phyloP scores from a whole-genome alignment of 2,888 invertebrate species.

The Diaphora mendica region DNA sequence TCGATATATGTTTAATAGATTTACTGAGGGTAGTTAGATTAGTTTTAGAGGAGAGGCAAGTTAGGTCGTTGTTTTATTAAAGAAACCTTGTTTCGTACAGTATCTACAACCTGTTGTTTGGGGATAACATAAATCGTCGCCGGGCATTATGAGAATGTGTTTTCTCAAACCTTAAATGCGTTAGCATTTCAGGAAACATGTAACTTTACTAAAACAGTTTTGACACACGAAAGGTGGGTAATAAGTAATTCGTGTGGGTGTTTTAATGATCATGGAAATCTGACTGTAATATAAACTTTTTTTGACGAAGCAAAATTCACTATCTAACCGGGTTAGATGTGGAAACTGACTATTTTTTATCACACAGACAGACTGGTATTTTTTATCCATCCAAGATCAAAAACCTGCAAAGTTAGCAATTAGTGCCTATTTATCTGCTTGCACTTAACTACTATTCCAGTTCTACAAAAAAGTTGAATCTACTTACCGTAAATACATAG shows the following conservation, averaged over 20 bases:
- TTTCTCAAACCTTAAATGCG: neutral
- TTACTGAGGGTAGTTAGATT: slow-evolving; percentile 50
- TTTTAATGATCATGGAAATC: neutral
- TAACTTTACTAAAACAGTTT: neutral
- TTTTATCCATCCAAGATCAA: too few relatives aligned
- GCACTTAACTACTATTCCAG: neutral
- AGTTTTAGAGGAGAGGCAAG: slow-evolving; percentile 40
- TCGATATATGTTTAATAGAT: slow-evolving; percentile 73
- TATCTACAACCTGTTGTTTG: neutral
- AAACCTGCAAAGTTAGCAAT: too few relatives aligned
- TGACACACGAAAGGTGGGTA: neutral
- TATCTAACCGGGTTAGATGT: too few relatives aligned
- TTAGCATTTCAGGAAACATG: neutral
- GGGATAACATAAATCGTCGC: neutral
- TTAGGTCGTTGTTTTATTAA: slow-evolving; percentile 26
- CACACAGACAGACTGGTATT: too few relatives aligned
- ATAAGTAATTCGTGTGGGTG: neutral
- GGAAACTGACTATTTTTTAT: too few relatives aligned
- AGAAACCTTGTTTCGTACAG: slow-evolving; percentile 2
- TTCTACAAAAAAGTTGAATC: neutral
- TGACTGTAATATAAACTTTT: too few relatives aligned
- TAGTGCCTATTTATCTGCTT: too few relatives aligned
- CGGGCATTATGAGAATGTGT: neutral
- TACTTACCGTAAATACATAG: neutral
- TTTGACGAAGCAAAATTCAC: too few relatives aligned